These are phyloP conservation scores for Acanthopagrus latus DNA, from an alignment of 2,797 vertebrate species.

Conservation along the genomic window DNA sequence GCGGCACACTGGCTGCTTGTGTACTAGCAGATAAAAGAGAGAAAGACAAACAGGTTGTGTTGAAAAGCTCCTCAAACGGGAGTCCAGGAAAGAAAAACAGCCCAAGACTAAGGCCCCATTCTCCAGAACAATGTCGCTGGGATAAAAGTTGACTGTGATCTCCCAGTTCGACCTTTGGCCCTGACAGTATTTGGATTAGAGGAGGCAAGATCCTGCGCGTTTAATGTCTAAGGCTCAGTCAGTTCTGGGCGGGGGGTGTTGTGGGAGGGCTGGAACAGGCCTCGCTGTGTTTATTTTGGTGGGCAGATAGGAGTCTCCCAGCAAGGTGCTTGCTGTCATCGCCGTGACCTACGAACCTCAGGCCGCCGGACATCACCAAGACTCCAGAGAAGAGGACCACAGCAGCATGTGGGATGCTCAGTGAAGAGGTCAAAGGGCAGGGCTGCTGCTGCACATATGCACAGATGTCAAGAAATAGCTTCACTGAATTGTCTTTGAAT, in stretches of 20 bases:
- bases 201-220: constrained; percentile 71
- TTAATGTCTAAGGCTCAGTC: constrained; percentile 76
- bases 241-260: constrained; percentile 66
- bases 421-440: constrained; percentile 76
- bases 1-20: constrained; percentile 53
- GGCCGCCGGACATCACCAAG: constrained; percentile 71
- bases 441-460: constrained; percentile 69
- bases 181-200: constrained; percentile 83
- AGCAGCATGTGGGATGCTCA: constrained; percentile 72
- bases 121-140: constrained; percentile 68
- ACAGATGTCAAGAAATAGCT: constrained; percentile 71
- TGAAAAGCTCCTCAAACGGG: constrained; percentile 80
- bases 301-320: constrained; percentile 82
- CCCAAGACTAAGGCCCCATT: constrained; percentile 73
- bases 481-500: constrained; percentile 23
- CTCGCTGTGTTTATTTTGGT: constrained; percentile 84
- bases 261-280: constrained; percentile 66
- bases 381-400: constrained; percentile 68
- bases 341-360: constrained; percentile 83
- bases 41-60: constrained; percentile 57
- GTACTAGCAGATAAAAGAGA: constrained; percentile 52
- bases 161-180: constrained; percentile 75
- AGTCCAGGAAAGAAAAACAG: constrained; percentile 86
- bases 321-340: constrained; percentile 88
- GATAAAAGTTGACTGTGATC: constrained; percentile 84